Evolutionary conservation across 92 coral and sea anemone species (phyloP), one percentile per base, ranked within the genome.

Genomic region (Virgularia gustaviana): DNA sequence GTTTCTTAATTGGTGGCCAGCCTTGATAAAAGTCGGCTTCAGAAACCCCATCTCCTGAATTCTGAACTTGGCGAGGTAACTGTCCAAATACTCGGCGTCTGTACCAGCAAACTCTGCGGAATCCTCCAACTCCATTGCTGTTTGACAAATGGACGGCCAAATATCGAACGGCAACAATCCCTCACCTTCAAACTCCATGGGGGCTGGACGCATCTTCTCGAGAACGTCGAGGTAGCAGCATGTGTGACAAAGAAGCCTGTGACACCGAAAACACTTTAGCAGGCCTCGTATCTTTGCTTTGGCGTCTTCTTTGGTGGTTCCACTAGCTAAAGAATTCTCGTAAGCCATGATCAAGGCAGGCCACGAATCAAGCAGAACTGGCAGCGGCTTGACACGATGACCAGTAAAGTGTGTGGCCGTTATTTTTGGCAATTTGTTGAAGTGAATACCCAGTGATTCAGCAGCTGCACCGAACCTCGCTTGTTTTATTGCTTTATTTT

Each of bases 261-360:
- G 38, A 3, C 29, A 60, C 6, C 2, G 66, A 45, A 60, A 60
- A 19, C 38, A 34, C 24, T 60, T 60, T 28, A 60, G 66, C 20
- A 60, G 66, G 34, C 38, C 20, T 20, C 38, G 18, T n/a, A n/a
- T n/a, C n/a, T n/a, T n/a, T n/a, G n/a, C n/a, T n/a, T n/a, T n/a
- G n/a, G n/a, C n/a, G n/a, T 60, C 27, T 25, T 27, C 42, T 12
- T 31, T 19, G 66, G 42, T 60, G 27, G 20, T 25, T 34, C 27
- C 39, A 60, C 20, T 31, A 32, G 36, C 74, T n/a, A 60, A 60
- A 27, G 29, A 60, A 31, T 60, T 60, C 0, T 31, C 18, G 38
- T 60, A 60, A 7, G 66, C 66, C 38, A n/a, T 27, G 34, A 29
- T 27, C 20, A 60, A 60, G 20, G 66, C 66, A 19, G 66, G 66